Base-by-base conservation (phyloP, 2,113 vertebrate species). In the Mormyrus lacerda region DNA sequence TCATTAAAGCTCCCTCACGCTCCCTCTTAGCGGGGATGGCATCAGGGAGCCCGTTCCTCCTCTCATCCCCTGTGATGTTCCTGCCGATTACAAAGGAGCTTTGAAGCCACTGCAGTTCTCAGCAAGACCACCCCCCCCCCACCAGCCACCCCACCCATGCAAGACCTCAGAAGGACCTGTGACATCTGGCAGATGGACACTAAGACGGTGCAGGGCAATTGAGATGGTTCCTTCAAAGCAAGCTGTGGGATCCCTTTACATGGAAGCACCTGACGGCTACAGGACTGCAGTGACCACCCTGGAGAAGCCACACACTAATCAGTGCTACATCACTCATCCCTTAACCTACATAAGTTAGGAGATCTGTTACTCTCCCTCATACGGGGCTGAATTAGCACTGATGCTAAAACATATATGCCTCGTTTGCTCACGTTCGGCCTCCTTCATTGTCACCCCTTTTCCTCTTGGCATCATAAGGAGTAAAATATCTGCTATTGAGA, bases 1-100 rank as follows among this genome's bases (percentile, higher is more conserved):
- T 98, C 98, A 99, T 99, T 98, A 98, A 58, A 27, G 53, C 96
- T 95, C 96, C 96, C 95, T 95, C 93, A 95, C 96, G 97, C 95
- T 94, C 95, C 96, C 97, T 97, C 97, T 98, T 98, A 97, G 97
- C 95, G 95, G 96, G 96, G 96, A 95, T 95, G 96, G 96, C 95
- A 95, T 96, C 96, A 96, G 97, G 96, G 96, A 98, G 97, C 96
- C 82, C 94, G 97, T 97, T 97, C 97, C 98, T 97, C 98, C 98
- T 98, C 96, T 96, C 96, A 95, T 96, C 94, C 96, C 94, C 97
- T 99, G 97, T 99, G 98, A 99, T 98, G 97, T 99, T 98, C 96
- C 96, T 96, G 95, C 97, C 98, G 98, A 99, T 99, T 99, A 99
- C 97, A 98, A 97, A 97, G 95, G 95, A 93, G 95, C 98, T 99